A percentile compares a stretch with the other conserved stretches of the same genome.
phyloP scores from a whole-genome alignment of 1,140 invertebrate genomes.

The Pseudomyrmex dendroicus region DNA sequence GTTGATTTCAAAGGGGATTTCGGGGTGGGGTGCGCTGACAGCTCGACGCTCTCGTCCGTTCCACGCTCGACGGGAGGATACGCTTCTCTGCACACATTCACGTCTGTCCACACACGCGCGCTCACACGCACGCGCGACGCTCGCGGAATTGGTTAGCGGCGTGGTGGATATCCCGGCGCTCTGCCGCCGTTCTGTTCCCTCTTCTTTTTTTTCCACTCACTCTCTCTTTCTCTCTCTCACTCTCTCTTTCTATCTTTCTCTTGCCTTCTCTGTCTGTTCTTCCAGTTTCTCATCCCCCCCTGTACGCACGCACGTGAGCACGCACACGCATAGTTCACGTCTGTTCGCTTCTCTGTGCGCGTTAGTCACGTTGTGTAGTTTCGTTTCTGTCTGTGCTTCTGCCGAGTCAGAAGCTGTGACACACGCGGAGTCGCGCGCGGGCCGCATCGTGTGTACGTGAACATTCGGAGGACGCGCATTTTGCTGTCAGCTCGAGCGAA shows the following conservation, averaged over 20 bases:
- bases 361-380: slow-evolving; percentile 82
- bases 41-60: slow-evolving; percentile 84
- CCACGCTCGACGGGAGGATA: slow-evolving; percentile 83
- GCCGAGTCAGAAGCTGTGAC: slow-evolving; percentile 80
- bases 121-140: slow-evolving; percentile 66
- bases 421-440: slow-evolving; percentile 75
- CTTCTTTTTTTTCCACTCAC: slow-evolving; percentile 65
- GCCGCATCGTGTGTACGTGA: slow-evolving; percentile 66
- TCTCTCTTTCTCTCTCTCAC: slow-evolving; percentile 69
- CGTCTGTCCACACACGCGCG: slow-evolving; percentile 64
- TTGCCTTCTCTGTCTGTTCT: slow-evolving; percentile 53
- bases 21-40: slow-evolving; percentile 84
- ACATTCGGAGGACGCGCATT: slow-evolving; percentile 10
- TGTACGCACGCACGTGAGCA: slow-evolving; percentile 63
- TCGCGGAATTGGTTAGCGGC: slow-evolving; percentile 59
- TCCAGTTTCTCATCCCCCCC: slow-evolving; percentile 54
- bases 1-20: slow-evolving; percentile 79
- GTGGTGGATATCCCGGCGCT: slow-evolving; percentile 55
- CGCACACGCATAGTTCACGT: slow-evolving; percentile 47
- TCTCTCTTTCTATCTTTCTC: slow-evolving; percentile 27
- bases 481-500: slow-evolving; percentile 26
- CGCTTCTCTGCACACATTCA: slow-evolving; percentile 84
- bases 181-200: slow-evolving; percentile 56
- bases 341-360: slow-evolving; percentile 70
- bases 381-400: slow-evolving; percentile 82